phyloP scores from a whole-genome alignment of 2,797 vertebrate genomes.

The Chelmon rostratus region DNA sequence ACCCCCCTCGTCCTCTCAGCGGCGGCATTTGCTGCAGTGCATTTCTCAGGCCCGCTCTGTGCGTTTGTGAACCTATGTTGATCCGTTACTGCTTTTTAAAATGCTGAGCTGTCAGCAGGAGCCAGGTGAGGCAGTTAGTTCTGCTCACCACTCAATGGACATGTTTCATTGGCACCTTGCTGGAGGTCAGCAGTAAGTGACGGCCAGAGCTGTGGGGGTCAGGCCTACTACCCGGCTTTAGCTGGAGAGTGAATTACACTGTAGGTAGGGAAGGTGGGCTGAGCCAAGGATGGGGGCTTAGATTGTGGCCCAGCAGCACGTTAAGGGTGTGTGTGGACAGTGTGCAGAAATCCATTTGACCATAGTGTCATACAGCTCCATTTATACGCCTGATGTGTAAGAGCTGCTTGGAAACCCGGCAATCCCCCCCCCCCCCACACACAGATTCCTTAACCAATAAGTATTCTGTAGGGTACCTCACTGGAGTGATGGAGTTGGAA shows the following conservation, averaged over 20 bases:
- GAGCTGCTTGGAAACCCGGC: conserved; percentile 60
- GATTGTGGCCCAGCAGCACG: conserved; percentile 70
- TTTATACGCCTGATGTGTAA: conserved; percentile 68
- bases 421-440: conserved; percentile 32
- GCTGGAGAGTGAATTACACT: conserved; percentile 78
- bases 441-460: conserved; percentile 68
- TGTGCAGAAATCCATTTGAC: conserved; percentile 76
- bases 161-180: conserved; percentile 79
- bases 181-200: conserved; percentile 81
- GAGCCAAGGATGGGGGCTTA: conserved; percentile 61
- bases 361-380: conserved; percentile 69
- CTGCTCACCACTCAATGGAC: conserved; percentile 79
- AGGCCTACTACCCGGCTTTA: conserved; percentile 70
- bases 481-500: conserved; percentile 64
- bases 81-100: conserved; percentile 70
- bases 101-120: conserved; percentile 74
- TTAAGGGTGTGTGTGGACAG: conserved; percentile 63
- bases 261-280: conserved; percentile 72
- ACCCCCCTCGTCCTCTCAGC: conserved; percentile 8
- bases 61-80: conserved; percentile 67
- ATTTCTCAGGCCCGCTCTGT: conserved; percentile 44
- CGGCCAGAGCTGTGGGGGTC: conserved; percentile 72
- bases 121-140: conserved; percentile 79
- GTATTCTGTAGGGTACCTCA: conserved; percentile 67
- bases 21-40: conserved; percentile 33